These are phyloP conservation scores for Isurus oxyrinchus DNA, from an alignment of 2,113 vertebrate genomes.

Conservation along the genomic window DNA sequence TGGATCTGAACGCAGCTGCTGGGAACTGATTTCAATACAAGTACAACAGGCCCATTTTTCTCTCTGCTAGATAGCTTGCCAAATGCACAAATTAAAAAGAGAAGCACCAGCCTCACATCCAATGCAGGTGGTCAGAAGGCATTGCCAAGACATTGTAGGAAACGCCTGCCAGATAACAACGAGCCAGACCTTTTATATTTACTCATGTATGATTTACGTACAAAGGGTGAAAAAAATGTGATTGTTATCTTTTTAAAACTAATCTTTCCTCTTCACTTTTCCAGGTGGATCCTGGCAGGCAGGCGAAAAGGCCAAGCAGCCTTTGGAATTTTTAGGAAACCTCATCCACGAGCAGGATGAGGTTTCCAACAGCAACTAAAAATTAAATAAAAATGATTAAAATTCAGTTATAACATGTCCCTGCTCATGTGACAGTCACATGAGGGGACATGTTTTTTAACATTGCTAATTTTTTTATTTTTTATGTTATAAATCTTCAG, in stretches of 20 bases:
- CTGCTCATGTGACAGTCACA: too few relatives aligned
- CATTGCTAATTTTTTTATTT: too few relatives aligned
- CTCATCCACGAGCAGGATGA: too few relatives aligned
- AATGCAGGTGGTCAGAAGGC: neutral
- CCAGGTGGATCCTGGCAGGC: too few relatives aligned
- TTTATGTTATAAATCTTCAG: too few relatives aligned
- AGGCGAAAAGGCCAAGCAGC: too few relatives aligned
- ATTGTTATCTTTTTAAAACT: neutral
- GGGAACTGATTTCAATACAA: neutral
- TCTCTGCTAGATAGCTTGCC: neutral
- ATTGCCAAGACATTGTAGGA: neutral
- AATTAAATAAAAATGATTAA: too few relatives aligned
- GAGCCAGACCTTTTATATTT: neutral
- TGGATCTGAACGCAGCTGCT: neutral
- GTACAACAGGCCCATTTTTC: neutral
- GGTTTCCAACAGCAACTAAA: too few relatives aligned
- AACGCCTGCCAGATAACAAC: constrained; percentile 14
- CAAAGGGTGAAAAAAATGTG: too few relatives aligned
- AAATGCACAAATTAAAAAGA: neutral
- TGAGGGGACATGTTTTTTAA: too few relatives aligned
- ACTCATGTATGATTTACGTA: neutral
- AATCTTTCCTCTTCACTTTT: neutral
- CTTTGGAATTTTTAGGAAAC: too few relatives aligned
- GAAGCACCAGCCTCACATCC: neutral
- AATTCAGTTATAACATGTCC: too few relatives aligned